Evolutionary conservation across 1,140 invertebrate genomes (phyloP).

Genomic region (Dendroctonus ponderosae): DNA sequence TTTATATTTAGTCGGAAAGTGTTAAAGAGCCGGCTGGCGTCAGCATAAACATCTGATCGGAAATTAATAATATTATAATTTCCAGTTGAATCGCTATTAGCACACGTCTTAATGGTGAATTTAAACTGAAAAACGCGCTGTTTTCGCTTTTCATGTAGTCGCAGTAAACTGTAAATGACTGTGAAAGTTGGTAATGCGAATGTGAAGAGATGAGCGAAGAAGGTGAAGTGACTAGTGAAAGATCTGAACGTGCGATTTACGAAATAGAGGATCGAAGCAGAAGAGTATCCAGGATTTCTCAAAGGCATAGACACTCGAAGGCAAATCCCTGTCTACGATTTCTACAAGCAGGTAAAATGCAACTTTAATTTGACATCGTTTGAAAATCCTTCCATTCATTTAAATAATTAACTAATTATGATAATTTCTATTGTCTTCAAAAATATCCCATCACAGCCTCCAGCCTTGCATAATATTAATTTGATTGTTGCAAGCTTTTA

Average conservation of each 20-base stretch:
- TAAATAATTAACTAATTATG: background rate
- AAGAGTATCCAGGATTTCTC: conserved; percentile 11
- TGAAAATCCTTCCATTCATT: background rate
- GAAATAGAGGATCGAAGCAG: background rate
- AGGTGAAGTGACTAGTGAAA: background rate
- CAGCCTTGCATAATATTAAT: no score
- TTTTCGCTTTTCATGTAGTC: no score
- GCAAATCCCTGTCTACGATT: conserved; percentile 30
- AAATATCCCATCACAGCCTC: no score
- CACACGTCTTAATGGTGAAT: no score
- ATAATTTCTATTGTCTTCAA: background rate
- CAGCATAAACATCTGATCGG: conserved; percentile 1
- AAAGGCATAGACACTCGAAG: conserved; percentile 1
- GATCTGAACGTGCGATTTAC: background rate
- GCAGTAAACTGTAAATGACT: no score
- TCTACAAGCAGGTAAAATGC: conserved; percentile 29
- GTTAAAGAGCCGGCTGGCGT: conserved; percentile 10
- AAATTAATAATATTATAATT: no score
- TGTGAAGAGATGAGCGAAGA: conserved; percentile 9
- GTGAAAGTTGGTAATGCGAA: background rate
- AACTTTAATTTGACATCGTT: conserved; percentile 2
- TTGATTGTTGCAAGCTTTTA: no score
- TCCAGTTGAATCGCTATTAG: no score
- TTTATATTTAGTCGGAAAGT: conserved; percentile 29
- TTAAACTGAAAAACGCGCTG: no score